A percentile compares a stretch with the other conserved stretches of the same genome.
Conservation (phyloP, 30 jellyfish, hydroid and myxozoan genomes). For the Hydractinia symbiolongicarpus region DNA sequence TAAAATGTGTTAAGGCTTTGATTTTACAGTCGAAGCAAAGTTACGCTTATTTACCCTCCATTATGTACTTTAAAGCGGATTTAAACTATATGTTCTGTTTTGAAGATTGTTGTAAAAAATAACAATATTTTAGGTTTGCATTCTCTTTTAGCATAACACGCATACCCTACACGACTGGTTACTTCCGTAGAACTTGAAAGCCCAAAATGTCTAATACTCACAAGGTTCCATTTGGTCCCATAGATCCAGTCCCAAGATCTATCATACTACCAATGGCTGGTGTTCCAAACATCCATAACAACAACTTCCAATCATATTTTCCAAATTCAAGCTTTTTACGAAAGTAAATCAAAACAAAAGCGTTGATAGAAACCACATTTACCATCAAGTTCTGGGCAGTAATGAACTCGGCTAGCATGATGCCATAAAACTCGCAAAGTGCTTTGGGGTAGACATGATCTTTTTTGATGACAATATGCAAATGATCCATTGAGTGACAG, state of each 20-base stretch:
- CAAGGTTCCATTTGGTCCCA: slow-evolving; percentile 28
- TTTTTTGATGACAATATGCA: not conserved
- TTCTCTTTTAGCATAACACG: too few relatives aligned
- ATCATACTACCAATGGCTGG: slow-evolving; percentile 17
- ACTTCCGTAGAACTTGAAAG: too few relatives aligned
- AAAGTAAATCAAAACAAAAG: slow-evolving; percentile 14
- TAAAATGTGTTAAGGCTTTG: too few relatives aligned
- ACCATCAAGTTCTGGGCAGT: slow-evolving; percentile 15
- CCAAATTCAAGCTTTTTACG: slow-evolving; percentile 24
- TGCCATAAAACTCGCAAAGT: slow-evolving; percentile 10
- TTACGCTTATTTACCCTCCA: too few relatives aligned
- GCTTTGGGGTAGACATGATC: not conserved
- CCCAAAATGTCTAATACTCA: not conserved
- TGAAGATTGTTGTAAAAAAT: too few relatives aligned
- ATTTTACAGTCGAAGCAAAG: too few relatives aligned
- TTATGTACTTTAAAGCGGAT: too few relatives aligned
- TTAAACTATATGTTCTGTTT: too few relatives aligned
- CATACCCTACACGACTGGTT: too few relatives aligned
- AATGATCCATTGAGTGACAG: slow-evolving; percentile 19
- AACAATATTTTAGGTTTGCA: too few relatives aligned
- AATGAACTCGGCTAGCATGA: slow-evolving; percentile 21
- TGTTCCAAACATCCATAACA: slow-evolving; percentile 12
- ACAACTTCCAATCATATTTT: not conserved
- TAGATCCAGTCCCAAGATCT: not conserved
- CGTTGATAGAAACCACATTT: slow-evolving; percentile 8